A percentile compares a stretch with the other conserved stretches of the same genome.
Evolutionary conservation across 2,113 vertebrate genomes (phyloP).

Genomic region (Chascanopsetta lugubris): DNA sequence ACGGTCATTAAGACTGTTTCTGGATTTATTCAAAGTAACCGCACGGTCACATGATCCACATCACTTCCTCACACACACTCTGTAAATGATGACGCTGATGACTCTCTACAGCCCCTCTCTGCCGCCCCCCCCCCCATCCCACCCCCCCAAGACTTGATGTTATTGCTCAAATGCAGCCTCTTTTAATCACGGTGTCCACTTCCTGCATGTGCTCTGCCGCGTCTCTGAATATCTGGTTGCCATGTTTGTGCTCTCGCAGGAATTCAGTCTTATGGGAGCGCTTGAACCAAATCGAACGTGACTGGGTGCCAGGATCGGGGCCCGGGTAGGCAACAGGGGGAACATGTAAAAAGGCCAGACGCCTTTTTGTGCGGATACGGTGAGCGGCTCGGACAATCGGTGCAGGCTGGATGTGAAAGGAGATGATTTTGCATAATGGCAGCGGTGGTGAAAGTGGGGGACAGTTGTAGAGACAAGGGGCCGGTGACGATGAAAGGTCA

Average conservation of each 20-base stretch:
- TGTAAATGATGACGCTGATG: conserved; percentile 63
- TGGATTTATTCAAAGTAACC: neutral
- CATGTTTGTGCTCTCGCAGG: conserved; percentile 53
- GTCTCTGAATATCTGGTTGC: conserved; percentile 53
- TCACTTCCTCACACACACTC: neutral
- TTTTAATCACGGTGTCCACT: conserved; percentile 43
- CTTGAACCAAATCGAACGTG: conserved; percentile 62
- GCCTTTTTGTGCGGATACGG: conserved; percentile 54
- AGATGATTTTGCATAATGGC: conserved; percentile 70
- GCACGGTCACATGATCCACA: neutral
- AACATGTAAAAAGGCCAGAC: conserved; percentile 76
- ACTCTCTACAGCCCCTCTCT: conserved; percentile 35
- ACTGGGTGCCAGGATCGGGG: conserved; percentile 64
- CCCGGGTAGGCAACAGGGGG: conserved; percentile 43
- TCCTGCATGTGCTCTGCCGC: conserved; percentile 26
- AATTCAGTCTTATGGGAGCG: conserved; percentile 43
- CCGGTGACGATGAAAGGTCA: conserved; percentile 63
- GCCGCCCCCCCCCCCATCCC: conserved; percentile 12
- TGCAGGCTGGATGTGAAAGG: conserved; percentile 57
- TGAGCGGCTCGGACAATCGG: conserved; percentile 63
- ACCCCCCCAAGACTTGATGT: conserved; percentile 31
- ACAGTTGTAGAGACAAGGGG: conserved; percentile 53
- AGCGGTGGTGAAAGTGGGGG: conserved; percentile 36
- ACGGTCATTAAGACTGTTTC: no score
- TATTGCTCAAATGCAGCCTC: conserved; percentile 31